Evolutionary conservation across 2,797 vertebrate species (phyloP).

Genomic region (Champsocephalus esox): DNA sequence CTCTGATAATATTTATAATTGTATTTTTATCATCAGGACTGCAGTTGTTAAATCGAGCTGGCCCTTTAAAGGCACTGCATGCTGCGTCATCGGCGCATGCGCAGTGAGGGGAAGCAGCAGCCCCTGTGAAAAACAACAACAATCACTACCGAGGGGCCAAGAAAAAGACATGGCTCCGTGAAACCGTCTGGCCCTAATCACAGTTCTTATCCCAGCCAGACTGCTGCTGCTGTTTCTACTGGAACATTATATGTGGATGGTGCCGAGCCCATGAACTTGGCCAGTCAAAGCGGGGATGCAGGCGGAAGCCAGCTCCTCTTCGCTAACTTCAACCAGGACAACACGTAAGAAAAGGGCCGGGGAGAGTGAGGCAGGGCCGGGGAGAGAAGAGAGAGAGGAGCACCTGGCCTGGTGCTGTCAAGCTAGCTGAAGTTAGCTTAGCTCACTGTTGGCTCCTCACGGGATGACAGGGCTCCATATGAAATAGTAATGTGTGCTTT

Average conservation of each 20-base stretch:
- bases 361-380: slow-evolving; percentile 33
- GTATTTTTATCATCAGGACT: accelerated
- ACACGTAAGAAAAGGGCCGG: slow-evolving; percentile 91
- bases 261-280: slow-evolving; percentile 93
- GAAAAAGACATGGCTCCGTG: slow-evolving; percentile 63
- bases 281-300: slow-evolving; percentile 95
- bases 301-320: slow-evolving; percentile 97
- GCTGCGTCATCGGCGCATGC: slow-evolving; percentile 69
- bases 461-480: slow-evolving; percentile 7
- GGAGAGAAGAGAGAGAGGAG: slow-evolving; percentile 1
- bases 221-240: slow-evolving; percentile 60
- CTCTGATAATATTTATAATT: too few species aligned
- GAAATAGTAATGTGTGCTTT: background rate
- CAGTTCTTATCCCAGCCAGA: slow-evolving; percentile 21
- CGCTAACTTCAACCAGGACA: slow-evolving; percentile 99
- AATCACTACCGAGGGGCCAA: slow-evolving; percentile 67
- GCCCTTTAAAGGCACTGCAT: slow-evolving; percentile 74
- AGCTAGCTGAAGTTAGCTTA: slow-evolving; percentile 51
- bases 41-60: slow-evolving; percentile 14
- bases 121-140: slow-evolving; percentile 84
- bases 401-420: slow-evolving; percentile 63
- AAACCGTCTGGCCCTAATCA: slow-evolving; percentile 36
- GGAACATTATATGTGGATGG: slow-evolving; percentile 72
- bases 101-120: slow-evolving; percentile 59
- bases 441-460: slow-evolving; percentile 1